Evolutionary conservation across 2,888 invertebrate species (phyloP).

Genomic region (Sinotaia quadrata): DNA sequence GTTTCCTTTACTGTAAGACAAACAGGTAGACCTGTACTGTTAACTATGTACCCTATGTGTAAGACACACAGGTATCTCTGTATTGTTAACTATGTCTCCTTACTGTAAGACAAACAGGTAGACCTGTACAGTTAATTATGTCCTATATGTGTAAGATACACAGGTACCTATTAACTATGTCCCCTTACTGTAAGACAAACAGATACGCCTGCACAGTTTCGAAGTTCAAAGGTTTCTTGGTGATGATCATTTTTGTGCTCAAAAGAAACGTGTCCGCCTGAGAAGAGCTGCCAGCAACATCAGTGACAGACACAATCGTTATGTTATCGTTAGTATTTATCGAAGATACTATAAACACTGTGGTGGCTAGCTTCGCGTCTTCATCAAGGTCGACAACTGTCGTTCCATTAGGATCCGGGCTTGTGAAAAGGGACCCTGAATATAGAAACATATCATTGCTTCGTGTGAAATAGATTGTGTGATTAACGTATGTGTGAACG

Average conservation of each 20-base stretch:
- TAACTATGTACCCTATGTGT: no score
- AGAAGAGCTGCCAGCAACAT: not conserved
- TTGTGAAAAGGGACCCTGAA: not conserved
- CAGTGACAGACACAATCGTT: not conserved
- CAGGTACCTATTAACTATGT: not conserved
- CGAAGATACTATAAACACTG: not conserved
- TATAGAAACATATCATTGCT: not conserved
- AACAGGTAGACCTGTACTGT: no score
- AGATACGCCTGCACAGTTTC: not conserved
- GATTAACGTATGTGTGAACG: not conserved
- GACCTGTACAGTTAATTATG: no score
- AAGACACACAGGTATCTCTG: no score
- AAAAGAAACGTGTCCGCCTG: not conserved
- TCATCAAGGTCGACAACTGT: constrained; percentile 4
- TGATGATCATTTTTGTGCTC: not conserved
- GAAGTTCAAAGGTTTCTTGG: not conserved
- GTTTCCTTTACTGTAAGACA: no score
- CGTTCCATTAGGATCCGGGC: constrained; percentile 1
- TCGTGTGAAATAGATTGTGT: not conserved
- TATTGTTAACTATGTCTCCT: no score
- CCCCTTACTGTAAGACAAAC: constrained; percentile 1
- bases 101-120: no score
- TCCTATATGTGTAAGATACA: no score
- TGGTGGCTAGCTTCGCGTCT: not conserved
- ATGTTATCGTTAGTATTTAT: not conserved